Evolutionary conservation across 2,888 invertebrate species (phyloP), one percentile per base, ranked within the genome.

Genomic region (Ctenicera cuprea): DNA sequence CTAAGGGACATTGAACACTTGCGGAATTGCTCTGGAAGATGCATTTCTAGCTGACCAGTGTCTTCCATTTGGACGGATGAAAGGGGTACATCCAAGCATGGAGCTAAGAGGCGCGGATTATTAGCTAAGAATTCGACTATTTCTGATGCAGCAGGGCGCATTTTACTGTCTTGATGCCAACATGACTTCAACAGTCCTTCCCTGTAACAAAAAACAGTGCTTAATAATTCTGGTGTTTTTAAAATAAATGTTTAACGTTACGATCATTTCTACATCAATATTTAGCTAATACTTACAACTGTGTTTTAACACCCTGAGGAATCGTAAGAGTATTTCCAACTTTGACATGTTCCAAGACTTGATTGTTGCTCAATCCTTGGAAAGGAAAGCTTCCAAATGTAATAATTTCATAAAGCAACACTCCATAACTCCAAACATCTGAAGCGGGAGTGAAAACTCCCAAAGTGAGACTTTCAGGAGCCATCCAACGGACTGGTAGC

Each of bases 401-500:
- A 71, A 96, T 93, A 69, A 97, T 94, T 87, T 95, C 95, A 84
- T 94, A 97, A 1, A 97, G 89, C 20, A 97, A 88, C 48, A 97
- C 94, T 4, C 96, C 97, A 84, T 92, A 96, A 38, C 95, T 94
- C 97, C 97, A 97, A 14, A 97, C 92, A 86, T 97, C 97, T 0
- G 96, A 95, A 41, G 94, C 92, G 18, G 95, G 91, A 0, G 95
- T 95, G 86, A 96, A 97, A 67, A 95, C 90, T 11, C 97, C 97
- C 22, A 94, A 89, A 2, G 91, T 92, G 14, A 97, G 88, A 79
- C 94, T 94, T 87, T 97, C 97, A 0, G 97, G 97, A 0, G 97
- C 93, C 97, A 97, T 97, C 97, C 97, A 97, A 75, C 96, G 90
- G 8, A 97, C 95, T 0, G 96, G 96, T 78, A 96, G 87, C 93